Base-by-base conservation (phyloP, 2,797 vertebrate species). In the Brachymystax lenok region DNA sequence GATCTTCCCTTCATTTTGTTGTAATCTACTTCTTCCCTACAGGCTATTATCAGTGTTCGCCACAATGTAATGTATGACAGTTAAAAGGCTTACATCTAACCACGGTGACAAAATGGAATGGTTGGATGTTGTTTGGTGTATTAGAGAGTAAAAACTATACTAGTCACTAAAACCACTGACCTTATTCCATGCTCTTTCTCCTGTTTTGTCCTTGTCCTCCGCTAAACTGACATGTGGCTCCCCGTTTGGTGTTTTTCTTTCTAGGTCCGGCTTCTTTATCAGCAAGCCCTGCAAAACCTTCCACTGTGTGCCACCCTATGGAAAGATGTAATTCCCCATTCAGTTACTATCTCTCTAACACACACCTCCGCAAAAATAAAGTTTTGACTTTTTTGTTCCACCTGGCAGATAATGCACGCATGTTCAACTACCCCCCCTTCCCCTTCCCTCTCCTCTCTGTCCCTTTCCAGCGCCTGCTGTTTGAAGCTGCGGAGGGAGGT, bases 251-350 rank as follows among this genome's bases (percentile, higher is more conserved):
- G 79, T 12, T 77, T 28, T 61, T 72, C 30, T 79, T 69, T 91
- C 56, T 92, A 99, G 97, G 97, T 98, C 79, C 94, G 96, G 78
- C 96, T 93, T 82, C 95, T 98, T 83, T 97, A 96, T 91, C 96
- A 96, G 87, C 96, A 97, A 91, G 96, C 97, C 80, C 95, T 98
- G 83, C 95, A 95, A 86, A 95, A 96, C 93, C 95, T 99, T 86
- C 97, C 97, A 69, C 96, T 98, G 87, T 97, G 96, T 90, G 97
- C 97, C 88, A 93, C 94, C 90, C 96, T 99, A 80, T 98, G 98
- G 98, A 99, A 95, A 97, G 95, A 99, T 97, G 98, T 99, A 98
- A 99, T 95, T 92, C 3, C 93, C 87, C 84, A 92, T 64, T 73
- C 35, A 50, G 64, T 16, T 27, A 33, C 21, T 30, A 40, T 13